Base-by-base conservation (phyloP, 1,140 invertebrate species). In the Brachionus plicatilis region DNA sequence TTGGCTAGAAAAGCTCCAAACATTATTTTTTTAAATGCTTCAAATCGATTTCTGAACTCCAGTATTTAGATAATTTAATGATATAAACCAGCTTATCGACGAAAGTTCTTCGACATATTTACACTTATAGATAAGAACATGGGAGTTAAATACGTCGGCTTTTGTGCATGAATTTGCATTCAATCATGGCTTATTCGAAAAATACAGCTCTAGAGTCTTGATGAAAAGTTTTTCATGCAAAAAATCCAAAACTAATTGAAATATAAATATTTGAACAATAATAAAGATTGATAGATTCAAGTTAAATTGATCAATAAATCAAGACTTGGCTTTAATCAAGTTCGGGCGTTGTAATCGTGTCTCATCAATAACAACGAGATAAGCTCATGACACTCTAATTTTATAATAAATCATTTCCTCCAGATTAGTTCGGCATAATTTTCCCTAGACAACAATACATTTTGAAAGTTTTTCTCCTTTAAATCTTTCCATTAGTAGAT, bases 281-380 rank as follows among this genome's bases (percentile, higher is more conserved):
- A 68, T 33, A 68, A 68, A 68, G 66, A 68, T 68, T 68, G 33
- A 68, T 68, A 33, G 66, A 33, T 68, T 68, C 27, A 29, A 68
- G 27, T 68, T 68, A 41, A 68, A 68, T 68, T 68, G 33, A 68
- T 68, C 66, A 68, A 33, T 68, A 33, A 68, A 68, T 33, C 27
- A 68, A 33, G 33, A 68, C 27, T 33, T 68, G 33, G 33, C 27
- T 68, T 17, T 14, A 68, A 68, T 29, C 33, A 33, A 68, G 66
- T 68, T 68, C 17, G 17, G 17, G 53, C 53, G 53, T 60, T 60
- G 53, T 60, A 60, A 27, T 60, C 20, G 20, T 60, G 53, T 60
- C 53, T 60, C 53, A 60, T 24, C 53, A 60, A 60, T 60, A 60
- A 60, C 53, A 60, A 60, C 20, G 53, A 60, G 53, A 60, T 60